Conservation (phyloP, 2,888 invertebrate genomes). For the Pseudeuparius sepicola region DNA sequence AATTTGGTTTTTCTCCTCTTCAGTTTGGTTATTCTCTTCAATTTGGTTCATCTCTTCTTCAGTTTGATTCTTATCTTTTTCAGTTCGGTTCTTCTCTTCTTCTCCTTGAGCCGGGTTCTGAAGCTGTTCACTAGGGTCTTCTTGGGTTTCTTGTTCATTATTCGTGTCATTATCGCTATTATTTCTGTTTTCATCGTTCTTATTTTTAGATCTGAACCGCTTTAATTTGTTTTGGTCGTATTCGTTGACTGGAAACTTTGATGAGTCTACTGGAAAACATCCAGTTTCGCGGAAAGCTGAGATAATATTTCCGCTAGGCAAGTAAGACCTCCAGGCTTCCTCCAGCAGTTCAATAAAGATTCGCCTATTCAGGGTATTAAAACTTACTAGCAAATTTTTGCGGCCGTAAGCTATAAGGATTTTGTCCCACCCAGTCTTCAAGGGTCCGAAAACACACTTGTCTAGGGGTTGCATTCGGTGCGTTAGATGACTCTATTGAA, state of each 20-base stretch:
- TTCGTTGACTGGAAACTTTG: slow-evolving; percentile 8
- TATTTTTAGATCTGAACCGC: slow-evolving; percentile 1
- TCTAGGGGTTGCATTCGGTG: slow-evolving; percentile 21
- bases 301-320: slow-evolving; percentile 10
- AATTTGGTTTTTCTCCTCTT: too few relatives aligned
- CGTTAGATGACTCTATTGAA: slow-evolving; percentile 20
- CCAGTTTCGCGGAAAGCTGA: slow-evolving; percentile 10
- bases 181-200: too few relatives aligned
- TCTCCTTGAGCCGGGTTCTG: too few relatives aligned
- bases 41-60: too few relatives aligned
- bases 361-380: slow-evolving; percentile 9
- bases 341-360: slow-evolving; percentile 10
- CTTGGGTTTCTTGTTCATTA: too few relatives aligned
- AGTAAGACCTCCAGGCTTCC: slow-evolving; percentile 7
- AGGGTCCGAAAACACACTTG: slow-evolving; percentile 15
- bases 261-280: slow-evolving; percentile 5
- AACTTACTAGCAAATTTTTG: slow-evolving; percentile 3
- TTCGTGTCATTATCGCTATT: too few relatives aligned
- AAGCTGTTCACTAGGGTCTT: too few relatives aligned
- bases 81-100: too few relatives aligned
- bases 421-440: too few relatives aligned
- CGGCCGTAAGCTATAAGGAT: slow-evolving; percentile 3
- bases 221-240: slow-evolving; percentile 8
- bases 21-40: too few relatives aligned
- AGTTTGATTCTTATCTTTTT: too few relatives aligned